phyloP scores from a whole-genome alignment of 2,113 vertebrate species.

The Lampris incognitus region DNA sequence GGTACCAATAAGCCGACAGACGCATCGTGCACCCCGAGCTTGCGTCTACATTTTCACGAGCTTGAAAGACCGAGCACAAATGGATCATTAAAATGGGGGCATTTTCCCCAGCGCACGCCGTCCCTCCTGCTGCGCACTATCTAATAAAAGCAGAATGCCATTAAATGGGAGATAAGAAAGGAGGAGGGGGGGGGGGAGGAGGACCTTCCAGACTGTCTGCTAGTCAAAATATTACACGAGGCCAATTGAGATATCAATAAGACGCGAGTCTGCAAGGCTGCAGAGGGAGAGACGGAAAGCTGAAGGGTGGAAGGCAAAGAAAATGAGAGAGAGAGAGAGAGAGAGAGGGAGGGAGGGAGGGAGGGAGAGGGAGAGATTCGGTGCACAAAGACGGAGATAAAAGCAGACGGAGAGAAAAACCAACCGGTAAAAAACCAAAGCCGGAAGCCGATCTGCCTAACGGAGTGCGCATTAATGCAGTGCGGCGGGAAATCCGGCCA shows the following conservation, averaged over 20 bases:
- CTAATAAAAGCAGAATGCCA: constrained; percentile 64
- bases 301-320: background rate
- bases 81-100: too few species aligned
- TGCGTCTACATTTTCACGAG: too few species aligned
- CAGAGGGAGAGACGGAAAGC: constrained; percentile 46
- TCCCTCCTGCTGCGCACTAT: constrained; percentile 43
- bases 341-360: background rate
- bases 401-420: constrained; percentile 33
- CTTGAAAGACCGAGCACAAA: too few species aligned
- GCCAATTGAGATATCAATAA: constrained; percentile 62
- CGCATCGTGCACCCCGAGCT: too few species aligned
- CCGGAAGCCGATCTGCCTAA: constrained; percentile 50
- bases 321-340: background rate
- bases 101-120: too few species aligned
- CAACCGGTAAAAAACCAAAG: constrained; percentile 37
- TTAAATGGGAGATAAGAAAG: constrained; percentile 32
- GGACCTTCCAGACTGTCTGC: constrained; percentile 47
- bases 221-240: constrained; percentile 57
- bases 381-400: constrained; percentile 6
- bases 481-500: constrained; percentile 64
- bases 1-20: too few species aligned
- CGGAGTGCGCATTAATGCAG: constrained; percentile 67
- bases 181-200: too few species aligned
- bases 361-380: constrained; percentile 6
- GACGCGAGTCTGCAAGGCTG: constrained; percentile 57